Evolutionary conservation across 2,888 invertebrate species (phyloP).

Genomic region (Leucophenga montana): DNA sequence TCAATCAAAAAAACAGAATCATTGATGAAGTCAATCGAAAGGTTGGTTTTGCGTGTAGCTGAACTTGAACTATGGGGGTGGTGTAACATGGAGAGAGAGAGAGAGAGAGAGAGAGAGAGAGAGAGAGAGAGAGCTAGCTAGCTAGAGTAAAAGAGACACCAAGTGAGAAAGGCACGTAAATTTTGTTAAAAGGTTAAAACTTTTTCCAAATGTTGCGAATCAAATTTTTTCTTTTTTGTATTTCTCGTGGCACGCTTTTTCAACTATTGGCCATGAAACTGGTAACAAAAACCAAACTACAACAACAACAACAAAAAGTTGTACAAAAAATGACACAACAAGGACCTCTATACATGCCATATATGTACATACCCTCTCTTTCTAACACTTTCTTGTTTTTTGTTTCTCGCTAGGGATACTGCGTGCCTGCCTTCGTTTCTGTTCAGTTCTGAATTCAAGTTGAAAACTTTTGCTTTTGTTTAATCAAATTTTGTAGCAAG

Average conservation of each 20-base stretch:
- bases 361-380: constrained; percentile 42
- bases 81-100: too few species aligned
- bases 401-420: not conserved
- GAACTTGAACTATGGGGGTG: too few species aligned
- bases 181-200: constrained; percentile 47
- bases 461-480: constrained; percentile 64
- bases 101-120: not conserved
- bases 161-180: constrained; percentile 33
- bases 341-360: constrained; percentile 11
- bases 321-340: constrained; percentile 23
- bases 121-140: too few species aligned
- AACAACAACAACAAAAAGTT: constrained; percentile 33
- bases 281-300: constrained; percentile 35
- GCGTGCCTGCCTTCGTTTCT: not conserved
- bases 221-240: constrained; percentile 11
- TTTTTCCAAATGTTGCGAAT: constrained; percentile 33
- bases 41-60: too few species aligned
- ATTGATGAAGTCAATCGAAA: too few species aligned
- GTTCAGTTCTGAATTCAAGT: constrained; percentile 40
- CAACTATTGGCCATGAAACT: constrained; percentile 54
- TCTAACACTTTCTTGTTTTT: constrained; percentile 27
- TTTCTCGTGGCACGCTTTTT: constrained; percentile 22
- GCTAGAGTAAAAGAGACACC: not conserved
- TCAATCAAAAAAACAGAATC: not conserved
- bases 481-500: constrained; percentile 63